Evolutionary conservation across 2,888 invertebrate genomes (phyloP), one percentile per base, ranked within the genome.

Genomic region (Xanthostigma xanthostigma): DNA sequence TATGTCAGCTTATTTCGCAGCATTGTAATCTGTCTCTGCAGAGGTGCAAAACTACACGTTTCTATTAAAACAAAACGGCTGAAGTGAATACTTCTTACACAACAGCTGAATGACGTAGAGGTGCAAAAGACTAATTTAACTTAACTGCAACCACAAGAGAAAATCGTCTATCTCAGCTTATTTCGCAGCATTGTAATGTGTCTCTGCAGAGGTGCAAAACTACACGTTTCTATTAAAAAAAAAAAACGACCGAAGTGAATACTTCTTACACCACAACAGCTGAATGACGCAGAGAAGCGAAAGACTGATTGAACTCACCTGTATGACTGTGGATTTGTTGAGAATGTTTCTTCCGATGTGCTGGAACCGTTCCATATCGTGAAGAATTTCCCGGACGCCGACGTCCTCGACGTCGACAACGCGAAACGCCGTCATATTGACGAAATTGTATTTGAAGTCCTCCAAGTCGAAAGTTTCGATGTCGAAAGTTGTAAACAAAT

Each of bases 381-480:
- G 74, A n/a, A 84, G 64, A 49, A 80, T 73, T 56, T 78, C 77
- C 54, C 76, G 73, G 6, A 82, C 78, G n/a, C 71, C 70, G 9
- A 78, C 68, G 64, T 83, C 79, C 49, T 75, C 76, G 17, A 75
- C 72, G 62, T 84, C 82, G 45, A 84, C 81, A 54, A 88, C 72
- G 54, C 86, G 73, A 62, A 81, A 83, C 50, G 82, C 81, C 49
- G 84, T 84, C 66, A 84, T 79, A 64, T 84, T 84, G 54, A 83
- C 81, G 60, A 79, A 81, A 64, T 84, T 84, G 68, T 84, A 81
- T 62, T 81, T 79, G 67, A 82, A 84, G 62, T 79, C 79, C 62
- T 80, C 79, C 54, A 79, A 67, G 62, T 79, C 78, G 63, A 78
- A 78, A 51, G 77, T 75, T 62, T 79, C 79, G 57, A 79, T 72